phyloP scores from a whole-genome alignment of 2,888 invertebrate species.

The Copidosoma aretas region DNA sequence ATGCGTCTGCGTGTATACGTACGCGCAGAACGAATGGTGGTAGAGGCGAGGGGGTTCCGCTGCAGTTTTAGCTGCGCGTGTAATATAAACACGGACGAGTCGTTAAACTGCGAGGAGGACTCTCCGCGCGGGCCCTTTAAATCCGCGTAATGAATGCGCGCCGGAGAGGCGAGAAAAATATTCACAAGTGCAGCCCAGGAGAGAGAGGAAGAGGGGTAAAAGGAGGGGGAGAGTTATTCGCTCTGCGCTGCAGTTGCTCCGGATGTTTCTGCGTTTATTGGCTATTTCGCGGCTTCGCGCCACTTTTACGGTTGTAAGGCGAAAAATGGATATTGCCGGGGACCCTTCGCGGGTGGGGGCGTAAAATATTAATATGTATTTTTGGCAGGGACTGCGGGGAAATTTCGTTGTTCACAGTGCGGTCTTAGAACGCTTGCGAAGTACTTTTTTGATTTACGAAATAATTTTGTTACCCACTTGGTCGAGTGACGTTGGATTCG shows the following conservation, averaged over 20 bases:
- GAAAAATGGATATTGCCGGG: not conserved
- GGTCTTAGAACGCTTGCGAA: no score
- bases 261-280: slow-evolving; percentile 25
- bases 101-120: slow-evolving; percentile 24
- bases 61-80: not conserved
- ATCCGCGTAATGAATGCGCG: slow-evolving; percentile 31
- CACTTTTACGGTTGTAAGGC: slow-evolving; percentile 3
- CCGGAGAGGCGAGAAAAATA: slow-evolving; percentile 20
- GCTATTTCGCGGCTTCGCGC: slow-evolving; percentile 23
- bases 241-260: slow-evolving; percentile 18
- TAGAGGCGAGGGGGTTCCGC: not conserved
- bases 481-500: no score
- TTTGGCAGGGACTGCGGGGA: no score
- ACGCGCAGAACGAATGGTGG: not conserved
- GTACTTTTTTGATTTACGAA: no score
- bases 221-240: slow-evolving; percentile 28
- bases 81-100: slow-evolving; percentile 1
- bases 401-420: no score
- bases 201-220: not conserved
- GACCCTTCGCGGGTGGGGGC: no score
- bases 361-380: no score
- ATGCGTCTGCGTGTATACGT: slow-evolving; percentile 24
- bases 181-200: slow-evolving; percentile 7
- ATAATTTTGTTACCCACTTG: no score
- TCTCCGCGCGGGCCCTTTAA: slow-evolving; percentile 18